A percentile compares a stretch with the other conserved stretches of the same genome.
These are phyloP conservation scores for Corythornis madagascariensis DNA, from an alignment of 2,113 vertebrate species.

Conservation along the genomic window DNA sequence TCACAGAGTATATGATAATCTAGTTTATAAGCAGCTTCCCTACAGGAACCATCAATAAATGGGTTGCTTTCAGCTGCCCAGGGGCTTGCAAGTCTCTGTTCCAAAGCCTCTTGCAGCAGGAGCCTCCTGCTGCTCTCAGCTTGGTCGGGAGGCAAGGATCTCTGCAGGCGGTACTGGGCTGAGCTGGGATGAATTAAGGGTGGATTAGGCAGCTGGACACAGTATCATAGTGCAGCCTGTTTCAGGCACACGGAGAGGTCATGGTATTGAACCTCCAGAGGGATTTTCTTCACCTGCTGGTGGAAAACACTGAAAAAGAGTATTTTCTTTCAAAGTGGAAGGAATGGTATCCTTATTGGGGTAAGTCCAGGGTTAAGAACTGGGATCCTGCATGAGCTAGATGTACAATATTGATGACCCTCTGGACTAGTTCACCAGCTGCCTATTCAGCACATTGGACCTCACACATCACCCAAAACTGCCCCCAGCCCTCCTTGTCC, in stretches of 20 bases:
- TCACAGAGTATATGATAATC: fast-evolving
- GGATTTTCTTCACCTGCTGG: not conserved
- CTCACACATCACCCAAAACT: fast-evolving
- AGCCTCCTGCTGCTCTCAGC: not conserved
- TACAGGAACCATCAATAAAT: not conserved
- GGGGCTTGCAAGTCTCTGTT: not conserved
- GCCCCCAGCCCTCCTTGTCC: not conserved
- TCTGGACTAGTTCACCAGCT: not conserved
- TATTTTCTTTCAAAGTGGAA: not conserved
- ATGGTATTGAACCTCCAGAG: not conserved
- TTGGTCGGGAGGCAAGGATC: not conserved
- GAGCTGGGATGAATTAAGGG: not conserved
- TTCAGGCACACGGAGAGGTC: not conserved
- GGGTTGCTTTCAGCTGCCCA: not conserved
- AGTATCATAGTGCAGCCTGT: not conserved
- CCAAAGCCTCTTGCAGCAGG: fast-evolving
- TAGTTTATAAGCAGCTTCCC: not conserved
- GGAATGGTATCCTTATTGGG: not conserved
- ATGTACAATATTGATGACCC: not conserved
- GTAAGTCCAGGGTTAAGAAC: not conserved
- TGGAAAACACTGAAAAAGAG: not conserved
- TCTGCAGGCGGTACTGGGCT: fast-evolving
- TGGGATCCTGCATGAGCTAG: not conserved
- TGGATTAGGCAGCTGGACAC: not conserved
- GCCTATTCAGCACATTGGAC: not conserved